Conservation (phyloP, 2,113 vertebrate genomes). For the Ictalurus furcatus region DNA sequence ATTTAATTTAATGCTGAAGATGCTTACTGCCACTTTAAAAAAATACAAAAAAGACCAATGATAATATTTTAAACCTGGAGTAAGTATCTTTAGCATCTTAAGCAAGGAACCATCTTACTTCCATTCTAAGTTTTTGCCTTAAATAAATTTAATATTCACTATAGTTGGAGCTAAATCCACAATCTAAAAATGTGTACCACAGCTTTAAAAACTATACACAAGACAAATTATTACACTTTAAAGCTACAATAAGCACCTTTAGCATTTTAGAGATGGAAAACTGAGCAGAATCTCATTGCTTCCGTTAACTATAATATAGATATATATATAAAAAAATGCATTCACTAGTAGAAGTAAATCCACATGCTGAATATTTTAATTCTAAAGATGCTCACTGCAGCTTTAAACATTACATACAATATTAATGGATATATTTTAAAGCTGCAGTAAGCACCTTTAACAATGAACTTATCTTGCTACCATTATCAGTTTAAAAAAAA, state of each 20-base stretch:
- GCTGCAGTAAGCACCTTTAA: neutral
- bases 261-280: too few species aligned
- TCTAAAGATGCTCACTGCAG: neutral
- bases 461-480: neutral
- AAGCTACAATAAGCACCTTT: neutral
- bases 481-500: neutral
- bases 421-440: neutral
- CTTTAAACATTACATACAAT: neutral
- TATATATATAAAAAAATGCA: too few species aligned
- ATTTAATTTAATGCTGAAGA: neutral
- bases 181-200: neutral
- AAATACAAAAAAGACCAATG: neutral
- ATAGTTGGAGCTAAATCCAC: neutral
- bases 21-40: neutral
- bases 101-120: neutral
- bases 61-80: neutral
- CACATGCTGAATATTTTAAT: neutral
- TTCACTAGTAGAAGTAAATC: neutral
- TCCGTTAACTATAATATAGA: too few species aligned
- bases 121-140: neutral
- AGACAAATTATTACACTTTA: neutral
- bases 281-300: neutral
- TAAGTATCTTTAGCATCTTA: neutral
- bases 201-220: neutral
- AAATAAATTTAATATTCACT: neutral